A percentile compares a stretch with the other conserved stretches of the same genome.
Conservation (phyloP, 2,888 invertebrate genomes). For the Drosophila monieri region DNA sequence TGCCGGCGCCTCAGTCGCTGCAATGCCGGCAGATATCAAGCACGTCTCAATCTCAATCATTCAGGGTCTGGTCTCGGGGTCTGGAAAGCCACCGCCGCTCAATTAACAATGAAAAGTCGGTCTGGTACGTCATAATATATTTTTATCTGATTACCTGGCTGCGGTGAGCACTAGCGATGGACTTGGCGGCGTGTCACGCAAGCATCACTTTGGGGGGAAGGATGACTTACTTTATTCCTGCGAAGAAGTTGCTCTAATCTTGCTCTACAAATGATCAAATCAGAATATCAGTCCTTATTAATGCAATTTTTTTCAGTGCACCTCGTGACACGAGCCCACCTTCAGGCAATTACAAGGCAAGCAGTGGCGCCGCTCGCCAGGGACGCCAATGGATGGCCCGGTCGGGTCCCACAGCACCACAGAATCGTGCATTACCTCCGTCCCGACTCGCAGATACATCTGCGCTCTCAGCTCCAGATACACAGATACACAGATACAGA, state of each 20-base stretch:
- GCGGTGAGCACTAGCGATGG: constrained; percentile 25
- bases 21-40: constrained; percentile 68
- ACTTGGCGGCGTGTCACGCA: constrained; percentile 5
- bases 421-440: constrained; percentile 64
- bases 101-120: constrained; percentile 72
- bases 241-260: no score
- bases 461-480: constrained; percentile 10
- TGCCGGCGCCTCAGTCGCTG: constrained; percentile 33
- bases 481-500: neutral
- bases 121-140: constrained; percentile 76
- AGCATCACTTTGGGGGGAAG: constrained; percentile 5
- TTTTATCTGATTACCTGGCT: constrained; percentile 73
- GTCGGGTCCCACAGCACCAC: constrained; percentile 20
- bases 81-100: constrained; percentile 59
- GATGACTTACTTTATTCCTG: no score
- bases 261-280: no score
- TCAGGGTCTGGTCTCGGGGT: constrained; percentile 55
- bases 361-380: constrained; percentile 45
- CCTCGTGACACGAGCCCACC: constrained; percentile 21
- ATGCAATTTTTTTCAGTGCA: neutral
- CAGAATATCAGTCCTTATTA: no score
- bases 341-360: constrained; percentile 12
- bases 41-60: constrained; percentile 73
- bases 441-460: constrained; percentile 14
- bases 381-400: constrained; percentile 29